Evolutionary conservation across 2,113 vertebrate species (phyloP).

Genomic region (Cairina moschata): DNA sequence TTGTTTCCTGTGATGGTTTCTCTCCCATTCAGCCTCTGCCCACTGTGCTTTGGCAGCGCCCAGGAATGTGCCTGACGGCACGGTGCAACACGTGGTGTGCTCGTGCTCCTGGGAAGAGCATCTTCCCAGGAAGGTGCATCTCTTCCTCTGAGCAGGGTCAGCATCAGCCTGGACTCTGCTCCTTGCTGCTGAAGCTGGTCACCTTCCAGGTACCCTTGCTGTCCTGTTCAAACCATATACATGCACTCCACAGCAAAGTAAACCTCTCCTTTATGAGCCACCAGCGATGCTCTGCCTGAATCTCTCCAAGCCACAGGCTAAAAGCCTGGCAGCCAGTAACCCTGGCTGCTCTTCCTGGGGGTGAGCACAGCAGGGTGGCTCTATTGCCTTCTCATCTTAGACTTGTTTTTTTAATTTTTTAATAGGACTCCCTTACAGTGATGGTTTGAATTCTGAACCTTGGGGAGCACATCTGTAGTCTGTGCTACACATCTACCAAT

Average conservation of each 20-base stretch:
- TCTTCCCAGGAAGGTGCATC: neutral
- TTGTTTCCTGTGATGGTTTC: neutral
- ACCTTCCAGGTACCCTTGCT: neutral
- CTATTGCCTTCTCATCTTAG: neutral
- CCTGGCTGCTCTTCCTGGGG: neutral
- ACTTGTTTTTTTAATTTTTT: neutral
- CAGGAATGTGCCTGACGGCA: neutral
- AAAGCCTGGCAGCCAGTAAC: accelerated
- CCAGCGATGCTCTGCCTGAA: neutral
- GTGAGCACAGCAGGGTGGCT: neutral
- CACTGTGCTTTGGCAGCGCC: neutral
- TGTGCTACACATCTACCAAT: neutral
- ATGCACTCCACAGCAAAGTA: neutral
- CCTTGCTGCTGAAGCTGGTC: no score
- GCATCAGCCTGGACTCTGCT: neutral
- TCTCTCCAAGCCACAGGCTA: accelerated
- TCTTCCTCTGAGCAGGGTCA: neutral
- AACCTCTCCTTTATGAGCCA: neutral
- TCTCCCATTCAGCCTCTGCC: neutral
- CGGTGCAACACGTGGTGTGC: accelerated
- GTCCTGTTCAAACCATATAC: neutral
- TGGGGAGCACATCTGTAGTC: accelerated
- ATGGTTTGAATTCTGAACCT: neutral
- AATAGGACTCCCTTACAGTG: neutral
- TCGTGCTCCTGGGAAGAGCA: neutral